These are phyloP conservation scores for Sigmodon hispidus DNA, from an alignment of 2,113 vertebrate species.

Conservation along the genomic window DNA sequence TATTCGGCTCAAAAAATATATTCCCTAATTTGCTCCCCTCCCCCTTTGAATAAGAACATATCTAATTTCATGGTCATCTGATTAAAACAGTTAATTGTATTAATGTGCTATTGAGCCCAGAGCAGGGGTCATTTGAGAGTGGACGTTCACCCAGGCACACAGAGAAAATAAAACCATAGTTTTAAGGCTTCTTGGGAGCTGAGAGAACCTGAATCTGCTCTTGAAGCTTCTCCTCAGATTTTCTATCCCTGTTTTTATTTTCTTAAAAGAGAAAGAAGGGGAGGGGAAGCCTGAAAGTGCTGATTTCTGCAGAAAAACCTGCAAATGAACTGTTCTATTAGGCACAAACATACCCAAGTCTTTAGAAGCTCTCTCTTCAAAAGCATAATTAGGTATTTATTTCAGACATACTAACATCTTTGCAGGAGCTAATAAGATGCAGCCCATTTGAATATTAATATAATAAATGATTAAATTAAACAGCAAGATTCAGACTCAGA, in stretches of 20 bases:
- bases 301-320: conserved; percentile 88
- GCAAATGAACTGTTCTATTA: conserved; percentile 90
- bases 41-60: conserved; percentile 81
- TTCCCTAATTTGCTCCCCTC: conserved; percentile 81
- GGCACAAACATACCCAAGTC: conserved; percentile 87
- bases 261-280: conserved; percentile 80
- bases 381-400: conserved; percentile 92
- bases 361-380: conserved; percentile 90
- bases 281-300: conserved; percentile 81
- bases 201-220: conserved; percentile 46
- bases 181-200: not conserved
- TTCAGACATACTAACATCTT: conserved; percentile 91
- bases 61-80: conserved; percentile 86
- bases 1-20: conserved; percentile 77
- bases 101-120: conserved; percentile 83
- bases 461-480: conserved; percentile 95
- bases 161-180: not conserved
- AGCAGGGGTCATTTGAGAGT: conserved; percentile 79
- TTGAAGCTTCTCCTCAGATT: conserved; percentile 74
- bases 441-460: conserved; percentile 93
- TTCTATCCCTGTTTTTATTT: conserved; percentile 84
- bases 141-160: conserved; percentile 51
- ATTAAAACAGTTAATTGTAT: conserved; percentile 86
- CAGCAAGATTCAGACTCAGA: conserved; percentile 93
- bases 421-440: conserved; percentile 93